Conservation (phyloP, 2,888 invertebrate species). For the Ceramica pisi region DNA sequence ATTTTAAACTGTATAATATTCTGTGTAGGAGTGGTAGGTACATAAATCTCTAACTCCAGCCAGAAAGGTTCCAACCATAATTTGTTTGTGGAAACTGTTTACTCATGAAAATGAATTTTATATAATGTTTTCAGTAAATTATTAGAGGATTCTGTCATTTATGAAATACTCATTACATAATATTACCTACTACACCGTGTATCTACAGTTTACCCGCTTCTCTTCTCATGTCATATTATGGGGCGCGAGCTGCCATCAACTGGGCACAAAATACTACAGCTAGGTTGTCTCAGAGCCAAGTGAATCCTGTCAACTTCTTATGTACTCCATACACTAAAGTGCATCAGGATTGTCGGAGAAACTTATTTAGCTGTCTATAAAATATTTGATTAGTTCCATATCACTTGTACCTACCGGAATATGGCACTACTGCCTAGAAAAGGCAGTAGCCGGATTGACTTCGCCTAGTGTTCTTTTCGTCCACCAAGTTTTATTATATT, state of each 20-base stretch:
- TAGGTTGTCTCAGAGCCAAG: too few relatives aligned
- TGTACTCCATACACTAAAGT: background rate
- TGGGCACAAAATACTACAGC: too few relatives aligned
- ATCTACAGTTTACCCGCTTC: too few relatives aligned
- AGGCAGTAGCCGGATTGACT: too few relatives aligned
- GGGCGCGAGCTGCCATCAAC: background rate
- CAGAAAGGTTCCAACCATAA: slow-evolving; percentile 26
- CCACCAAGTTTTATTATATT: background rate
- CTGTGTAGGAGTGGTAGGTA: background rate
- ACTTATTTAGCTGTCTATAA: background rate
- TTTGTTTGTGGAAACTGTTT: slow-evolving; percentile 12
- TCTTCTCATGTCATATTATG: background rate
- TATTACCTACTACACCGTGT: too few relatives aligned
- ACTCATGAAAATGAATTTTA: slow-evolving; percentile 1
- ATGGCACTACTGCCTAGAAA: too few relatives aligned
- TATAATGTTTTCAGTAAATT: background rate
- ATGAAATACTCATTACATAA: background rate
- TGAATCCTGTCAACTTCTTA: background rate
- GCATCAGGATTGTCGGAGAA: background rate
- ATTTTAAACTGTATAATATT: slow-evolving; percentile 32
- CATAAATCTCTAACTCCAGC: slow-evolving; percentile 14
- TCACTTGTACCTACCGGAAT: too few relatives aligned
- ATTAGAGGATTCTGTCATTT: background rate
- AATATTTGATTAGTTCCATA: too few relatives aligned
- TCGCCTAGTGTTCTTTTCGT: background rate